Conservation (phyloP, 1,140 invertebrate species). For the Cyclina sinensis region DNA sequence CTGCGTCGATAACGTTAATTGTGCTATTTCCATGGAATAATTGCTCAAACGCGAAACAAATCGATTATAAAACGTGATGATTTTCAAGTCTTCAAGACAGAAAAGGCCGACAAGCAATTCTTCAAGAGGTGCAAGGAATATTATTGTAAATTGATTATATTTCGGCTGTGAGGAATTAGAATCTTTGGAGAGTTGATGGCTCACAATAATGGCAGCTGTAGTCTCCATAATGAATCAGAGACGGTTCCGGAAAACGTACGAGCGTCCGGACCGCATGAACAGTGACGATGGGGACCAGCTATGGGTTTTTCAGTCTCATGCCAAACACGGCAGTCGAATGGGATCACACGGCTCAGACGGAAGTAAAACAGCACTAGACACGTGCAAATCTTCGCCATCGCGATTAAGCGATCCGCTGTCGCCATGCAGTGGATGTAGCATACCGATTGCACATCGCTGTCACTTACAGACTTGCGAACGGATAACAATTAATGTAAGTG, state of each 20-base stretch:
- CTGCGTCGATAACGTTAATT: constrained; percentile 6
- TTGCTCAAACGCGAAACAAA: constrained; percentile 20
- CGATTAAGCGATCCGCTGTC: constrained; percentile 52
- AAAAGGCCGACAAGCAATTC: neutral
- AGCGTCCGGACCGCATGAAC: constrained; percentile 78
- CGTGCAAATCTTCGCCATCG: constrained; percentile 57
- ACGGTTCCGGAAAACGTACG: constrained; percentile 79
- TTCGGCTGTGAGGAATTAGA: constrained; percentile 15
- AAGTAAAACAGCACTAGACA: constrained; percentile 57
- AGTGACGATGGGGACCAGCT: constrained; percentile 78
- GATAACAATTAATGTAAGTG: constrained; percentile 99
- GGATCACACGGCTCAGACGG: constrained; percentile 58
- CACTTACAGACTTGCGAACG: constrained; percentile 83
- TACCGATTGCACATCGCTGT: constrained; percentile 77
- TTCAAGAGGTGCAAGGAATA: constrained; percentile 20
- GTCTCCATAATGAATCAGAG: constrained; percentile 82
- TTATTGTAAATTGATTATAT: constrained; percentile 42
- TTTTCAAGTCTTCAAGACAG: neutral
- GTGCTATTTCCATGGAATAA: constrained; percentile 10
- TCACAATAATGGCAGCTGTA: constrained; percentile 76
- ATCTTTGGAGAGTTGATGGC: constrained; percentile 48
- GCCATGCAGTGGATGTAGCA: constrained; percentile 70
- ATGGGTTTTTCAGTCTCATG: constrained; percentile 74
- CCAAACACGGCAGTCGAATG: constrained; percentile 57
- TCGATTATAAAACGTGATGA: constrained; percentile 15